These are phyloP conservation scores for Thinocorus orbignyianus DNA, from an alignment of 2,113 vertebrate species.

Conservation along the genomic window DNA sequence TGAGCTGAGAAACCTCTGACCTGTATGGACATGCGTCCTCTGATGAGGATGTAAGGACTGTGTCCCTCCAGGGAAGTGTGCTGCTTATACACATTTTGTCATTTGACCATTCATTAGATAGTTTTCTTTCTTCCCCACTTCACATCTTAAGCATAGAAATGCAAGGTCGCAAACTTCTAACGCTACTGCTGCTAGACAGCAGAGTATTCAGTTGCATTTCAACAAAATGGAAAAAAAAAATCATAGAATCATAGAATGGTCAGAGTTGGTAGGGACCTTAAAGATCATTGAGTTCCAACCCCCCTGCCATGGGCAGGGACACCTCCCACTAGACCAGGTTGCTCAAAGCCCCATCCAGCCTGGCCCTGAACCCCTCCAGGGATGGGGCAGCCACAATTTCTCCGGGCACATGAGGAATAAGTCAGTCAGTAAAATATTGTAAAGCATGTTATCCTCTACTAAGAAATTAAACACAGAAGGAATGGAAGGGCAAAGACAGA, in stretches of 20 bases:
- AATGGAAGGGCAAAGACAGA: too few species aligned
- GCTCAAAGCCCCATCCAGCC: too few species aligned
- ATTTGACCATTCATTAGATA: background rate
- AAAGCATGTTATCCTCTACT: too few species aligned
- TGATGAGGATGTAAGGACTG: background rate
- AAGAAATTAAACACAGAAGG: too few species aligned
- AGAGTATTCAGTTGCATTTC: background rate
- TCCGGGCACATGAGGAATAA: too few species aligned
- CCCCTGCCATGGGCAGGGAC: too few species aligned
- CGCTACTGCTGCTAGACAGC: background rate
- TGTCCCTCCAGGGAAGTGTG: background rate
- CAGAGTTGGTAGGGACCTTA: too few species aligned
- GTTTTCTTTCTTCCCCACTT: background rate
- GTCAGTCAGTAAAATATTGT: too few species aligned
- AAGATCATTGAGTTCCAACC: too few species aligned
- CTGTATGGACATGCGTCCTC: background rate
- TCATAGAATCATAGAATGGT: background rate
- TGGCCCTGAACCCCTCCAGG: too few species aligned
- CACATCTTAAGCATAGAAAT: background rate
- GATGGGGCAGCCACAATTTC: background rate
- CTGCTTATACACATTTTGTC: background rate
- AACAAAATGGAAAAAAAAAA: background rate
- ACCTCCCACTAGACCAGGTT: too few species aligned
- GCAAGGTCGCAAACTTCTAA: background rate
- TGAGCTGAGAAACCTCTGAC: conserved; percentile 8